Conservation (phyloP, 2,888 invertebrate species). For the Rhyacophila evoluta region DNA sequence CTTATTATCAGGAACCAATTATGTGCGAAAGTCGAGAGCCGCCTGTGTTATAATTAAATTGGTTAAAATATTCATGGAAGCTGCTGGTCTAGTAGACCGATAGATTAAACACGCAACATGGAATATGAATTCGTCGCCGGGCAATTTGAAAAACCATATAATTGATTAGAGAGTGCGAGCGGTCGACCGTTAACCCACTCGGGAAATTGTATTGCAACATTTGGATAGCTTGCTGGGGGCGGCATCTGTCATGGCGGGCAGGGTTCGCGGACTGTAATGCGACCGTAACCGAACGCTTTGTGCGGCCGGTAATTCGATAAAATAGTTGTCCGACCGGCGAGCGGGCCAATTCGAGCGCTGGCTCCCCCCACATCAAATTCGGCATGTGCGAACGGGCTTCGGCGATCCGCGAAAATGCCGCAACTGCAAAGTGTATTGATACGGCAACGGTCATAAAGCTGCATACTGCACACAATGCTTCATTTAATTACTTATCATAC, state of each 20-base stretch:
- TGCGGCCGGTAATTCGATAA: background rate
- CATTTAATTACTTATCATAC: too few species aligned
- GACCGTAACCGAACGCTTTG: background rate
- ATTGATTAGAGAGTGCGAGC: background rate
- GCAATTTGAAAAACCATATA: background rate
- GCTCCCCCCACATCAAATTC: background rate
- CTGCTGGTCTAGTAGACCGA: too few species aligned
- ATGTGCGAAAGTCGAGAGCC: too few species aligned
- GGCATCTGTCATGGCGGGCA: background rate
- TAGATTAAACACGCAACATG: too few species aligned
- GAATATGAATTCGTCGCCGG: too few species aligned
- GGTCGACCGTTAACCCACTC: background rate
- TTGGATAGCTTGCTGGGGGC: background rate
- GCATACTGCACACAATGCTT: too few species aligned
- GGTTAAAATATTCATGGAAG: too few species aligned
- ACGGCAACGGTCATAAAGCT: background rate
- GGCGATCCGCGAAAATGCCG: background rate
- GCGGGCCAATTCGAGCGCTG: background rate
- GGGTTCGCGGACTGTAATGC: background rate
- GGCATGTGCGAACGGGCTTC: conserved; percentile 14
- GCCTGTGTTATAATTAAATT: too few species aligned
- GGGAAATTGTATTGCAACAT: background rate
- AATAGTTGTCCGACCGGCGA: background rate
- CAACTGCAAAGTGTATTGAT: background rate
- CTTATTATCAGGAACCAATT: too few species aligned